Percentiles rank a stretch among this genome's conserved stretches.
These are phyloP conservation scores for Heteromyza rotundicornis DNA, from an alignment of 2,888 invertebrate genomes.

Conservation along the genomic window DNA sequence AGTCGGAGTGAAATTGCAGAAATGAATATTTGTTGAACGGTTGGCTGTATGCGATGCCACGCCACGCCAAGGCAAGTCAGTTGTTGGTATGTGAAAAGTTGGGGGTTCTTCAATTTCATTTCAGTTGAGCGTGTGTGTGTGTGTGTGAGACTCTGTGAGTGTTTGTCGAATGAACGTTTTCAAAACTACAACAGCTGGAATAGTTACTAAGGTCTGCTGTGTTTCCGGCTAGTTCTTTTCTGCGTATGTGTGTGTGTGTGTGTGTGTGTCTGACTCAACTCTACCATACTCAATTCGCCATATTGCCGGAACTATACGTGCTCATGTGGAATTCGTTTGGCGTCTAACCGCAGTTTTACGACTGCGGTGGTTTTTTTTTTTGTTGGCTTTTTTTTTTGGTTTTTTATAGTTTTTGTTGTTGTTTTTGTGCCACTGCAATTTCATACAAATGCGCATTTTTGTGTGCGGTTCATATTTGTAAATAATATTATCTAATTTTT, in stretches of 20 bases:
- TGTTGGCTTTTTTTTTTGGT: constrained; percentile 19
- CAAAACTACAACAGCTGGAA: not conserved
- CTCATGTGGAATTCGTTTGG: constrained; percentile 30
- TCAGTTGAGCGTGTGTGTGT: not conserved
- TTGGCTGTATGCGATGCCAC: not conserved
- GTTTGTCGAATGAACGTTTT: not conserved
- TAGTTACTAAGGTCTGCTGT: constrained; percentile 28
- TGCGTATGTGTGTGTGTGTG: constrained; percentile 19
- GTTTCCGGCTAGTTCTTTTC: constrained; percentile 33
- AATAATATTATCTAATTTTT: constrained; percentile 11
- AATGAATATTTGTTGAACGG: constrained; percentile 10
- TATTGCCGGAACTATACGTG: constrained; percentile 35
- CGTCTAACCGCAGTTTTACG: constrained; percentile 16
- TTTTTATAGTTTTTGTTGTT: no score
- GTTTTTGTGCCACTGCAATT: no score
- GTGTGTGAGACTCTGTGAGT: not conserved
- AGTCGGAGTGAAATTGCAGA: not conserved
- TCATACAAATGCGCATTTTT: not conserved
- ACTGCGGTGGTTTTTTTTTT: constrained; percentile 19
- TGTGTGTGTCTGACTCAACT: not conserved
- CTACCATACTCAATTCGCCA: not conserved
- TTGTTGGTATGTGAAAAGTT: constrained; percentile 18
- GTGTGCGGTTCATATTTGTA: constrained; percentile 14
- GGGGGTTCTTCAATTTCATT: not conserved
- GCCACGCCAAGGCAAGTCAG: not conserved